Conservation (phyloP, 2,888 invertebrate genomes). For the Macroteleia sp. region DNA sequence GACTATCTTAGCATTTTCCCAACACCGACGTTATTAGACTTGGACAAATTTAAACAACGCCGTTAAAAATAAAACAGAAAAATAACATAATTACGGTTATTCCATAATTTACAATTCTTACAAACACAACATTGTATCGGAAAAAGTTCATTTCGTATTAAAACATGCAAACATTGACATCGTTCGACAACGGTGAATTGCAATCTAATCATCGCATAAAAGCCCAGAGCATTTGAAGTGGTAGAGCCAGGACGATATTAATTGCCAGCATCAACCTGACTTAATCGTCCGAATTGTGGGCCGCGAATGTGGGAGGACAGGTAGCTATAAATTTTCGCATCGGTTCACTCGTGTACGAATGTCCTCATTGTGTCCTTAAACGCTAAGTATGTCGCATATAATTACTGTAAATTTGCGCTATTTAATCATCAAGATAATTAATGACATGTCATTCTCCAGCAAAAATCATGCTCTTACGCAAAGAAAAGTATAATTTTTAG, state of each 20-base stretch:
- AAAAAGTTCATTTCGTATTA: slow-evolving; percentile 28
- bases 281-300: slow-evolving; percentile 66
- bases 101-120: too few relatives aligned
- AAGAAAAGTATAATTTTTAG: too few relatives aligned
- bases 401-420: slow-evolving; percentile 47
- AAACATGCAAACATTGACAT: slow-evolving; percentile 49
- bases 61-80: too few relatives aligned
- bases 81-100: too few relatives aligned
- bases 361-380: slow-evolving; percentile 65
- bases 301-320: slow-evolving; percentile 62
- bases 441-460: slow-evolving; percentile 44
- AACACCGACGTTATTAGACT: too few relatives aligned
- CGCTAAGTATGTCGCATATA: slow-evolving; percentile 57
- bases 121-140: too few relatives aligned
- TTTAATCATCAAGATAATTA: slow-evolving; percentile 52
- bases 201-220: slow-evolving; percentile 44
- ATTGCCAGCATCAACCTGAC: slow-evolving; percentile 56
- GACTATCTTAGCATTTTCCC: too few relatives aligned
- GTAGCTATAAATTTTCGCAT: slow-evolving; percentile 65
- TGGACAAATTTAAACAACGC: too few relatives aligned
- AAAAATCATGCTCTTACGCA: too few relatives aligned
- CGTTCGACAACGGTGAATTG: slow-evolving; percentile 25
- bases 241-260: slow-evolving; percentile 49
- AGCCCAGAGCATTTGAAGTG: slow-evolving; percentile 51
- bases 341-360: slow-evolving; percentile 47